Evolutionary conservation across 2,113 vertebrate genomes (phyloP), one percentile per base, ranked within the genome.

Genomic region (Taurulus bubalis): DNA sequence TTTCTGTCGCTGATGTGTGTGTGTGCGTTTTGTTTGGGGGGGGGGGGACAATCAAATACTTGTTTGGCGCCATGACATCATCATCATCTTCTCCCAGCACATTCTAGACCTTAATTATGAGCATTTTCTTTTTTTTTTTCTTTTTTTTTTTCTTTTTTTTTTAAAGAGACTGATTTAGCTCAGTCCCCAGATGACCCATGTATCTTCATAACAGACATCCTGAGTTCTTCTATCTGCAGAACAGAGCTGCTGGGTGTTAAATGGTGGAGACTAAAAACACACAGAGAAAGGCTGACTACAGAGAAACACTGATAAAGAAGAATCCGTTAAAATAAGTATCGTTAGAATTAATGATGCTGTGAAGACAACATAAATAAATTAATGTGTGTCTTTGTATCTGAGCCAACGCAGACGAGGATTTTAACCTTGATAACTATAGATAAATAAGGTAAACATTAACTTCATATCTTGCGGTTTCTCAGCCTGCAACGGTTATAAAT

Each of bases 191-290:
- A 75, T 36, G 67, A 73, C 56, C n/a, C 3, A 0, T 2, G 0
- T 72, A 32, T 73, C 72, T 78, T 65, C n/a, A 75, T 49, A 40
- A 47, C 20, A 30, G 62, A 76, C 78, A 77, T 84, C 83, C 87
- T 77, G 80, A 66, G 38, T 30, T 66, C n/a, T 2, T 42, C 42
- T 53, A n/a, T 74, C 42, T 45, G 10, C 53, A 59, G 26, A 9
- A 30, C 42, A 30, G 14, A 64, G 58, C 8, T 22, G 24, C 47
- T 20, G 53, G 11, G 47, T 77, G 53, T 68, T 15, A 68, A 47
- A 14, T 26, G 49, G 20, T n/a, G 15, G 32, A 55, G 15, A 42
- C 5, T 15, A 5, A 60, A 18, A 32, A 80, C 0, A 65, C 1
- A 11, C 4, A 24, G 47, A 49, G 0, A 24, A n/a, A n/a, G n/a